A percentile compares a stretch with the other conserved stretches of the same genome.
phyloP scores from a whole-genome alignment of 2,797 vertebrate genomes.

The Rhinogobio ventralis region DNA sequence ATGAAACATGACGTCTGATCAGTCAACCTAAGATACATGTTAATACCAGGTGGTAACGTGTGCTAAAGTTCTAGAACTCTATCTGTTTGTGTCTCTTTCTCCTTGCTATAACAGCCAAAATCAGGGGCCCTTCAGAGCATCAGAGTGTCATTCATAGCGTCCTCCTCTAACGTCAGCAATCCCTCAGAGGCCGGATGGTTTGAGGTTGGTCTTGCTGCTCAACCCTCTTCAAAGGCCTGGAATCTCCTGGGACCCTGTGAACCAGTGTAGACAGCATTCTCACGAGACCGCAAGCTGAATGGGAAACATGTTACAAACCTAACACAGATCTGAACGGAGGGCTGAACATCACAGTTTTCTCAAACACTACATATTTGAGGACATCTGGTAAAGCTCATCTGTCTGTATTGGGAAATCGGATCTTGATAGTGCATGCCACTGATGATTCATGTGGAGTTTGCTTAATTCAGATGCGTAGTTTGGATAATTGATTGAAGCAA shows the following conservation, averaged over 20 bases:
- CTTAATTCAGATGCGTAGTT: background rate
- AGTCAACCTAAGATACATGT: background rate
- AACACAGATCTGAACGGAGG: background rate
- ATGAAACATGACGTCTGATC: background rate
- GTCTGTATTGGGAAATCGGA: background rate
- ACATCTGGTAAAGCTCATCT: background rate
- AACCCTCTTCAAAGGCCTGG: constrained; percentile 32
- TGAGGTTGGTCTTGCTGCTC: constrained; percentile 3
- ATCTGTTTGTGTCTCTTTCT: background rate
- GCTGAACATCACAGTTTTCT: background rate
- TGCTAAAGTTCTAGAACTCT: background rate
- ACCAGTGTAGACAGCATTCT: background rate
- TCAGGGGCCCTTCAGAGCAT: background rate
- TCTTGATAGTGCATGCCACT: background rate
- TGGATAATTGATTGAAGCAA: background rate
- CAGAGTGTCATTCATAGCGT: constrained; percentile 1
- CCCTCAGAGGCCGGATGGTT: constrained; percentile 10
- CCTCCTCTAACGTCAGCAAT: constrained; percentile 25
- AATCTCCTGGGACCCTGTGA: constrained; percentile 20
- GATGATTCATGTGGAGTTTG: background rate
- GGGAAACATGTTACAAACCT: constrained; percentile 13
- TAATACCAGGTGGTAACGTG: background rate
- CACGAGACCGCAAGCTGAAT: constrained; percentile 19
- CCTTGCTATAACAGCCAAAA: background rate
- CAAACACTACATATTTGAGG: background rate